These are phyloP conservation scores for Platorchestia sp. DNA, from an alignment of 1,140 invertebrate genomes.

Conservation along the genomic window DNA sequence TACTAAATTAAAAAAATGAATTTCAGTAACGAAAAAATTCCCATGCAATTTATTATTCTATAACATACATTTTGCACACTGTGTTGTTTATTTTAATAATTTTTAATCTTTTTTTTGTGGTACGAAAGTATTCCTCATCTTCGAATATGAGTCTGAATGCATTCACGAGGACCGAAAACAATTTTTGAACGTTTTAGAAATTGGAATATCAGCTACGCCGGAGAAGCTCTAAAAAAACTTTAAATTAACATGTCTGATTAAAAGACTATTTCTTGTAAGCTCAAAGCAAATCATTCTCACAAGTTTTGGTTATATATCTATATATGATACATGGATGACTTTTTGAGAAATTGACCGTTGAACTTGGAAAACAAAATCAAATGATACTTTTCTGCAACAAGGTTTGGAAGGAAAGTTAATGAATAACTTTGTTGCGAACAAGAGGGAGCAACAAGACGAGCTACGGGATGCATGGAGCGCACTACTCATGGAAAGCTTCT, in stretches of 20 bases:
- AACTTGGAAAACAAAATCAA: background rate
- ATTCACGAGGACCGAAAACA: background rate
- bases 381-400: background rate
- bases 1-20: too few relatives aligned
- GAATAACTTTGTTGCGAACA: background rate
- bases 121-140: too few relatives aligned
- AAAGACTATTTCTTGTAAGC: too few relatives aligned
- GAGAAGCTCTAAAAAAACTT: background rate
- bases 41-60: too few relatives aligned
- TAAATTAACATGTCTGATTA: background rate
- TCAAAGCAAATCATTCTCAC: too few relatives aligned
- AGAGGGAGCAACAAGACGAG: background rate
- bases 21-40: too few relatives aligned
- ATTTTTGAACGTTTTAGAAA: background rate
- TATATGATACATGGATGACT: background rate
- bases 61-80: too few relatives aligned
- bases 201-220: background rate
- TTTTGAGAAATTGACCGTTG: background rate
- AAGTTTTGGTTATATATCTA: background rate
- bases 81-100: too few relatives aligned
- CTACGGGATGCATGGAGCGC: background rate
- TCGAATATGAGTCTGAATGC: too few relatives aligned
- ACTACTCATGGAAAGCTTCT: background rate
- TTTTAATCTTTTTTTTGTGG: too few relatives aligned
- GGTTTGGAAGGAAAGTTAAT: background rate